A percentile compares a stretch with the other conserved stretches of the same genome.
phyloP scores from a whole-genome alignment of 2,888 invertebrate genomes.

The Drosophila flavopinicola region DNA sequence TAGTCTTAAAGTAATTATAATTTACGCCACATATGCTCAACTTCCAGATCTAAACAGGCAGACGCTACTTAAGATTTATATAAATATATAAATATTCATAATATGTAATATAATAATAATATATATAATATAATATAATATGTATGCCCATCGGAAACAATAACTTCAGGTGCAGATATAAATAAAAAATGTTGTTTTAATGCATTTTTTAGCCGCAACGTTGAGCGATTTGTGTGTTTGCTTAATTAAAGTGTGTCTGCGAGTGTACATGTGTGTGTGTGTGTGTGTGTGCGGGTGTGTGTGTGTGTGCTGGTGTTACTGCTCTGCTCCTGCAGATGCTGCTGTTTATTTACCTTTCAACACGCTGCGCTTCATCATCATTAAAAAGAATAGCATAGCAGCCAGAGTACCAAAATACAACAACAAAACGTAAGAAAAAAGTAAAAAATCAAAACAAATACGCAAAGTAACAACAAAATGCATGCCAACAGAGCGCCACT shows the following conservation, averaged over 20 bases:
- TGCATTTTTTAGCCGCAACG: slow-evolving; percentile 73
- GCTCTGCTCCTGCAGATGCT: slow-evolving; percentile 23
- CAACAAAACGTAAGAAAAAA: slow-evolving; percentile 7
- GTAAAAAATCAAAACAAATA: slow-evolving; percentile 73
- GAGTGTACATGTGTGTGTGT: slow-evolving; percentile 5
- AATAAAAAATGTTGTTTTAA: slow-evolving; percentile 55
- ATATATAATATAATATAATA: neutral
- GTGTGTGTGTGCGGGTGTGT: slow-evolving; percentile 13
- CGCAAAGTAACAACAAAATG: slow-evolving; percentile 37
- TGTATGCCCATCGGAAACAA: neutral
- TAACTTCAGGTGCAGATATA: slow-evolving; percentile 5
- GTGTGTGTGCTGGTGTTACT: slow-evolving; percentile 11
- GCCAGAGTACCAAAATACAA: slow-evolving; percentile 31
- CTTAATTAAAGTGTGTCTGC: slow-evolving; percentile 69
- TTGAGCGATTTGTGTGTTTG: slow-evolving; percentile 62
- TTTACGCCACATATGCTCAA: too few relatives aligned
- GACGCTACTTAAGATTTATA: neutral
- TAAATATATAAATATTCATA: neutral
- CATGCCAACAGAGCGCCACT: slow-evolving; percentile 37
- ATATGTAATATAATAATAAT: too few relatives aligned
- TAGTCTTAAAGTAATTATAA: too few relatives aligned
- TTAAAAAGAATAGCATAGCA: slow-evolving; percentile 66
- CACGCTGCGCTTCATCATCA: slow-evolving; percentile 77
- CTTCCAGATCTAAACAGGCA: neutral
- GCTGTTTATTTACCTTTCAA: slow-evolving; percentile 75